phyloP scores from a whole-genome alignment of 2,888 invertebrate species.

The Lissocephala sabroskyi region DNA sequence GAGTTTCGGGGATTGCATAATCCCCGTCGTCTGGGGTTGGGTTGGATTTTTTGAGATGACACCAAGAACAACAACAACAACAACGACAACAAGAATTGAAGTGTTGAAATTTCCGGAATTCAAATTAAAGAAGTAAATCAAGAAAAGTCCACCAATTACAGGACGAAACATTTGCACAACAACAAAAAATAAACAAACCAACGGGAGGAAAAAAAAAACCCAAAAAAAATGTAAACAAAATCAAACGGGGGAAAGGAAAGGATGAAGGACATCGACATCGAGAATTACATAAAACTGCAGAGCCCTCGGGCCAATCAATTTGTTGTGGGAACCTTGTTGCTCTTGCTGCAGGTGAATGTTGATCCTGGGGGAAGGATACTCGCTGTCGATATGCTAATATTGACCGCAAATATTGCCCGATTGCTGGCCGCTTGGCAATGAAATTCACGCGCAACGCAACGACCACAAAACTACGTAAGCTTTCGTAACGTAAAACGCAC shows the following conservation, averaged over 20 bases:
- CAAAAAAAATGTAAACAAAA: conserved; percentile 59
- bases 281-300: neutral
- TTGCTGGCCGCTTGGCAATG: conserved; percentile 20
- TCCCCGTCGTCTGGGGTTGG: neutral
- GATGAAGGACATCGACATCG: neutral
- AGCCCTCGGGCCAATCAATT: too few relatives aligned
- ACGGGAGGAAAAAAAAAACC: conserved; percentile 23
- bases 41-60: too few relatives aligned
- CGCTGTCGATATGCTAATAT: conserved; percentile 26
- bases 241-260: neutral
- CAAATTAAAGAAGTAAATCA: conserved; percentile 18
- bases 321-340: conserved; percentile 35
- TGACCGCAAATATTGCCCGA: conserved; percentile 52
- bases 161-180: conserved; percentile 33
- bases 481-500: conserved; percentile 4
- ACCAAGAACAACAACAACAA: conserved; percentile 23
- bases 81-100: conserved; percentile 14
- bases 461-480: conserved; percentile 4
- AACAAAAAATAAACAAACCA: conserved; percentile 25
- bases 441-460: conserved; percentile 13
- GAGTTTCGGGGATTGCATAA: too few relatives aligned
- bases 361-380: conserved; percentile 7
- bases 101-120: neutral
- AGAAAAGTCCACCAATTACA: conserved; percentile 50
- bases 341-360: conserved; percentile 11